Conservation (phyloP, 2,113 vertebrate species). For the Oenanthe oenanthe region DNA sequence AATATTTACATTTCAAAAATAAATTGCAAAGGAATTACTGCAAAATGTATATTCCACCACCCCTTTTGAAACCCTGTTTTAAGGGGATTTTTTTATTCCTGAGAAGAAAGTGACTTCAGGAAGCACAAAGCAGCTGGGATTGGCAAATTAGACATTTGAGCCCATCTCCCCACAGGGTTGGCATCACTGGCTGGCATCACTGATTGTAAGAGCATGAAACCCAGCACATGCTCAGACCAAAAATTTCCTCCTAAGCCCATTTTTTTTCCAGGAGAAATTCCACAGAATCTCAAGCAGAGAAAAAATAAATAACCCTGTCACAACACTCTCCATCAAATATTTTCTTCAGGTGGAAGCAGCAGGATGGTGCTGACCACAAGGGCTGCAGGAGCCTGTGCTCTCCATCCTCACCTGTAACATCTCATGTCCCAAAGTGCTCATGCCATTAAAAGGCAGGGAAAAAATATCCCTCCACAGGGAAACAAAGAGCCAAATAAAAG, state of each 20-base stretch:
- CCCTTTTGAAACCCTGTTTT: not conserved
- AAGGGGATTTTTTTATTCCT: not conserved
- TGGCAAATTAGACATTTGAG: not conserved
- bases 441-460: not conserved
- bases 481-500: not conserved
- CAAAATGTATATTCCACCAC: not conserved
- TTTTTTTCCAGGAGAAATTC: not conserved
- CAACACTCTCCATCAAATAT: not conserved
- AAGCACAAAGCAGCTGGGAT: not conserved
- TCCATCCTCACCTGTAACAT: rapidly evolving
- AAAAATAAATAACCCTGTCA: not conserved
- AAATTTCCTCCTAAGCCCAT: not conserved
- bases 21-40: not conserved
- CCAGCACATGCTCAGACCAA: not conserved
- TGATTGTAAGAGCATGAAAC: not conserved
- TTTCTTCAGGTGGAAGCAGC: not conserved
- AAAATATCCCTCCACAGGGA: not conserved
- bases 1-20: not conserved
- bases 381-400: not conserved
- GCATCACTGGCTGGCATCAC: not conserved
- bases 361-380: not conserved
- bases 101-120: not conserved
- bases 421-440: not conserved
- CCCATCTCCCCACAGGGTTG: not conserved
- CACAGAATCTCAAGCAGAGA: not conserved